Evolutionary conservation across 2,113 vertebrate genomes (phyloP), one percentile per base, ranked within the genome.

Genomic region (Pollachius pollachius): DNA sequence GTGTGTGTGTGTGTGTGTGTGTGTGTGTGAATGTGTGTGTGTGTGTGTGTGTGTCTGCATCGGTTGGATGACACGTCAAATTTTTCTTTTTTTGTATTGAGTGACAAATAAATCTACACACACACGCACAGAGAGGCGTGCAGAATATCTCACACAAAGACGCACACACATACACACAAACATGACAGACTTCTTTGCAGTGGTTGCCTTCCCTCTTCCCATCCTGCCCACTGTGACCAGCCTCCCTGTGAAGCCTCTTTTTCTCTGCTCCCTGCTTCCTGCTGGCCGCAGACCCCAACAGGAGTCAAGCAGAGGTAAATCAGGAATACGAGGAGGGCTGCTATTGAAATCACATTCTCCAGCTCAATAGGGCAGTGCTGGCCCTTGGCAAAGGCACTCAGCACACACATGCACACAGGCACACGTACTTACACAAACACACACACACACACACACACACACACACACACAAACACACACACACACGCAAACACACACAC

Each of bases 301-400:
- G 30, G 3, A 66, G n/a, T 34, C 41, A 48, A 23, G 41, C 6
- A 37, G 15, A n/a, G 19, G 52, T 48, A 48, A 48, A 48, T 52
- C 11, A 54, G 41, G 18, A 65, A 72, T 30, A 67, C 66, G 65
- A 58, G 15, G 21, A 27, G 41, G 69, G 66, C 62, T 25, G 66
- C 69, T 68, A 84, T 76, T 75, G 73, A 70, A 85, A 79, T 77
- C 67, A 64, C 58, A 73, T 79, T 76, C 74, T 76, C 62, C 79
- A 82, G 54, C 70, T 78, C 71, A 71, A 73, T 68, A 74, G 81
- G 76, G 68, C 69, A 80, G 68, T 58, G 68, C 58, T 68, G 62
- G 79, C 84, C 73, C 52, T 72, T 56, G 75, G 83, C 76, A 81
- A 60, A 37, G 30, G 25, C 57, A 17, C 4, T 8, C 12, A 61